These are phyloP conservation scores for Eilema depressum DNA, from an alignment of 2,888 invertebrate species.

Conservation along the genomic window DNA sequence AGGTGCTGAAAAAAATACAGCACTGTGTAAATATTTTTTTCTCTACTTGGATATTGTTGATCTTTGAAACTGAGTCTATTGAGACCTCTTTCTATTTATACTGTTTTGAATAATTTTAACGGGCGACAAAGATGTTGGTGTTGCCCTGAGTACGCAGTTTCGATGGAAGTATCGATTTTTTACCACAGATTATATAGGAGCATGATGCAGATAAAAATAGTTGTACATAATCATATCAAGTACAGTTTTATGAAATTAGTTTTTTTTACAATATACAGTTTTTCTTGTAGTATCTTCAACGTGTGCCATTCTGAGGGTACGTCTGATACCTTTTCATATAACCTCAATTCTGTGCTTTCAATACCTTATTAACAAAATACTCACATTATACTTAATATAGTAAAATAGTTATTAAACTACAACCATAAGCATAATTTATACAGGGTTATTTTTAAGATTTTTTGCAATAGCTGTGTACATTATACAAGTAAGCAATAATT, in stretches of 20 bases:
- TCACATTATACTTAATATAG: constrained; percentile 76
- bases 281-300: constrained; percentile 75
- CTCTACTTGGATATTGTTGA: constrained; percentile 57
- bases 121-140: constrained; percentile 33
- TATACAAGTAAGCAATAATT: constrained; percentile 48
- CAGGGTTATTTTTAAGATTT: constrained; percentile 83
- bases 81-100: constrained; percentile 58
- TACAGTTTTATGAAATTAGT: constrained; percentile 80
- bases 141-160: constrained; percentile 36
- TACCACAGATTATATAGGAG: constrained; percentile 57
- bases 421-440: constrained; percentile 86
- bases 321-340: constrained; percentile 77
- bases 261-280: constrained; percentile 78
- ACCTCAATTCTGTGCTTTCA: constrained; percentile 81
- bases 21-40: constrained; percentile 63
- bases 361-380: constrained; percentile 79
- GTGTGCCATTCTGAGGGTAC: constrained; percentile 84
- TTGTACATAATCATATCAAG: constrained; percentile 83
- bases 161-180: constrained; percentile 45
- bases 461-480: constrained; percentile 58
- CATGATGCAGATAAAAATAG: constrained; percentile 58
- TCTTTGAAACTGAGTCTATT: constrained; percentile 49
- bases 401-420: constrained; percentile 77
- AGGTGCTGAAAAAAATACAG: constrained; percentile 54
- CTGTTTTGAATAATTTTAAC: constrained; percentile 60